Percentiles rank a stretch among this genome's conserved stretches.
Evolutionary conservation across 2,797 vertebrate genomes (phyloP).

Genomic region (Gymnothorax javanicus): DNA sequence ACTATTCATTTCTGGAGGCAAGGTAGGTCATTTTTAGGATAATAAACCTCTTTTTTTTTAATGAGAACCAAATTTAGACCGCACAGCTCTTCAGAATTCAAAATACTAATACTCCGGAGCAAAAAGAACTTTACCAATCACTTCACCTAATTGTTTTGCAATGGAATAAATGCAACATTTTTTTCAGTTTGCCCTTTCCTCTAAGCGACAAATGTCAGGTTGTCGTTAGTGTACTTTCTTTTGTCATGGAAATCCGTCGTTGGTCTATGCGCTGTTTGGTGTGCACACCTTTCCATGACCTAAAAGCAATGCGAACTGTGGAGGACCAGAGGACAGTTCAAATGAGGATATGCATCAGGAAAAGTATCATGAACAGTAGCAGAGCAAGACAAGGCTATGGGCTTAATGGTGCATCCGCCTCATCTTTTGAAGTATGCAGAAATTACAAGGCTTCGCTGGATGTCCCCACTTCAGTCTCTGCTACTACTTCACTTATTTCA

Average conservation of each 20-base stretch:
- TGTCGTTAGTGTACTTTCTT: too few species aligned
- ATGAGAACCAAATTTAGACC: neutral
- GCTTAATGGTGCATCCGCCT: neutral
- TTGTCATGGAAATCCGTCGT: too few species aligned
- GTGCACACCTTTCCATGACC: neutral
- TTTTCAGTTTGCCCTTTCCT: neutral
- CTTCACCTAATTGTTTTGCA: neutral
- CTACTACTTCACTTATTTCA: neutral
- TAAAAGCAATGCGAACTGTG: neutral
- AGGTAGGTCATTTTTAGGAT: neutral
- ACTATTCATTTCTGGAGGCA: slow-evolving; percentile 13
- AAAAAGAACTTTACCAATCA: neutral
- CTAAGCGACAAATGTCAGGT: neutral
- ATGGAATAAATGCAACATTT: neutral
- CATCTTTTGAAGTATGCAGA: neutral
- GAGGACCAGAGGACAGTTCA: neutral
- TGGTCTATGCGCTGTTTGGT: too few species aligned
- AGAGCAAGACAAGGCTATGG: neutral
- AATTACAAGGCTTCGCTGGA: neutral
- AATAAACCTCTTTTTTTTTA: neutral
- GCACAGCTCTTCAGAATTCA: neutral
- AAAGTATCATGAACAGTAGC: neutral
- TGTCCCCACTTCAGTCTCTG: neutral
- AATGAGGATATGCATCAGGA: neutral
- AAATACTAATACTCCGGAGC: neutral